A percentile compares a stretch with the other conserved stretches of the same genome.
These are phyloP conservation scores for Trichoplusia ni DNA, from an alignment of 1,140 invertebrate genomes.

Conservation along the genomic window DNA sequence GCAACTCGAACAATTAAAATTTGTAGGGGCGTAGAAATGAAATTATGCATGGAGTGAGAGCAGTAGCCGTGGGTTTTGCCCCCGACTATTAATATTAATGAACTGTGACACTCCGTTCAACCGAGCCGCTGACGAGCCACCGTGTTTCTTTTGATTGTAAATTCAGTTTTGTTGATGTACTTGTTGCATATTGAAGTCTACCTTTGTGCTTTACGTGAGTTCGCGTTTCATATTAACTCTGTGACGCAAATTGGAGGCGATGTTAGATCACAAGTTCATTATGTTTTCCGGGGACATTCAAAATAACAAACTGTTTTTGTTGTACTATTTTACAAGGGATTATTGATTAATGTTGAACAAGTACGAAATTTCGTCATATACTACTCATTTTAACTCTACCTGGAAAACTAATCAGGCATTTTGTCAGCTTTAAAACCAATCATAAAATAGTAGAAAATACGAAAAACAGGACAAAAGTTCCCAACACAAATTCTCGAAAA, in stretches of 20 bases:
- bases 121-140: slow-evolving; percentile 45
- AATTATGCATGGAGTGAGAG: slow-evolving; percentile 73
- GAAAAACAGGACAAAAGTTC: too few relatives aligned
- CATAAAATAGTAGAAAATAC: too few relatives aligned
- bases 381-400: too few relatives aligned
- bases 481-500: too few relatives aligned
- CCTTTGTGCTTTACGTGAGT: slow-evolving; percentile 9
- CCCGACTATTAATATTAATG: slow-evolving; percentile 75
- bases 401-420: too few relatives aligned
- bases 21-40: slow-evolving; percentile 55
- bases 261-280: slow-evolving; percentile 2
- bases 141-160: slow-evolving; percentile 73
- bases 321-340: too few relatives aligned
- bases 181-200: slow-evolving; percentile 59
- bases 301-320: too few relatives aligned
- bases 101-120: slow-evolving; percentile 66
- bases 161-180: slow-evolving; percentile 60
- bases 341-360: too few relatives aligned
- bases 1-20: slow-evolving; percentile 63
- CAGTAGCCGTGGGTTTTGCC: slow-evolving; percentile 58
- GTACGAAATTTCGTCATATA: too few relatives aligned
- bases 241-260: slow-evolving; percentile 14
- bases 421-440: too few relatives aligned
- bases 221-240: background rate
- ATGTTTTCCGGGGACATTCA: background rate